Conservation (phyloP, 2,888 invertebrate genomes). For the Andrena dorsata region DNA sequence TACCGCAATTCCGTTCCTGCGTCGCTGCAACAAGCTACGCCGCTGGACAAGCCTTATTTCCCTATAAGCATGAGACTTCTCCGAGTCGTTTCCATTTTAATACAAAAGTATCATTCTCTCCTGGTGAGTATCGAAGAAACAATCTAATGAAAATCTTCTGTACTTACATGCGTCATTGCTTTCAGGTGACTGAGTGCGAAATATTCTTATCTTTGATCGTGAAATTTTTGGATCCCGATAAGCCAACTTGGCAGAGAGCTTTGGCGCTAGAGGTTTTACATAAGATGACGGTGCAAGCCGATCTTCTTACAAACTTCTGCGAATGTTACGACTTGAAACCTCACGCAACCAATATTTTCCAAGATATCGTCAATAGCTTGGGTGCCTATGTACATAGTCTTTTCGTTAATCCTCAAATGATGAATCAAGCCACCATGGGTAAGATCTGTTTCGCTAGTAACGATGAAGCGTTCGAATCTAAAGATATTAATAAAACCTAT, state of each 20-base stretch:
- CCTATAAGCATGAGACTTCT: slow-evolving; percentile 98
- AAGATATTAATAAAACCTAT: slow-evolving; percentile 5
- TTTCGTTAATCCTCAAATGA: slow-evolving; percentile 91
- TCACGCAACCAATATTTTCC: slow-evolving; percentile 96
- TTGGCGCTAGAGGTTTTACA: slow-evolving; percentile 98
- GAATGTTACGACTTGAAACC: slow-evolving; percentile 98
- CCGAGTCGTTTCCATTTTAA: slow-evolving; percentile 95
- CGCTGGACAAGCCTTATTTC: slow-evolving; percentile 96
- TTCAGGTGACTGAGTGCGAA: slow-evolving; percentile 97
- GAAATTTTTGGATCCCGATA: slow-evolving; percentile 98
- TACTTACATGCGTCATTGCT: not conserved
- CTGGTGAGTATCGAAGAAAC: slow-evolving; percentile 88
- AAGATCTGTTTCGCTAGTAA: slow-evolving; percentile 25
- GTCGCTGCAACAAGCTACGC: slow-evolving; percentile 88
- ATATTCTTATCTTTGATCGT: slow-evolving; percentile 98
- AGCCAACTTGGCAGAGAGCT: slow-evolving; percentile 98
- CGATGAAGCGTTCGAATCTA: slow-evolving; percentile 1
- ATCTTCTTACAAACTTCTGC: slow-evolving; percentile 95
- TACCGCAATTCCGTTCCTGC: slow-evolving; percentile 89
- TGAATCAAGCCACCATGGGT: slow-evolving; percentile 85
- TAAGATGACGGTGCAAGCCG: slow-evolving; percentile 96
- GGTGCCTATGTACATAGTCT: slow-evolving; percentile 97
- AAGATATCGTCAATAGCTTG: slow-evolving; percentile 97
- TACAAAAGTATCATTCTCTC: slow-evolving; percentile 96
- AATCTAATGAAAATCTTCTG: not conserved